Evolutionary conservation across 1,140 invertebrate species (phyloP).

Genomic region (Drosophila takahashii): DNA sequence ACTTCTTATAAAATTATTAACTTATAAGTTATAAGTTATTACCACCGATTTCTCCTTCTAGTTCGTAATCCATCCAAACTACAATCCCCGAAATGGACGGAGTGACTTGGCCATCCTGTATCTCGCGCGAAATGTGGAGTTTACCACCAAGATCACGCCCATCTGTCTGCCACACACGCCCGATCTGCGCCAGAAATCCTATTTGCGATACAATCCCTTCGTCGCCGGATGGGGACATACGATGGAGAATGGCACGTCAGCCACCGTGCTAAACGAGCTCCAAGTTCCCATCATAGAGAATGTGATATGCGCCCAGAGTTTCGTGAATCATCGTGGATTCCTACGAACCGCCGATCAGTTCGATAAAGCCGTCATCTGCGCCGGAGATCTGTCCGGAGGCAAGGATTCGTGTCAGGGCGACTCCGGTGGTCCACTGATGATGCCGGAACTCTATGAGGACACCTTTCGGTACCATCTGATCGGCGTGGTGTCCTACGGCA

Average conservation of each 20-base stretch:
- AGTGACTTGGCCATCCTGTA: slow-evolving; percentile 75
- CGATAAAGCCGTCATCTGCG: slow-evolving; percentile 89
- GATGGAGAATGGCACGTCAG: slow-evolving; percentile 86
- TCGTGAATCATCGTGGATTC: slow-evolving; percentile 85
- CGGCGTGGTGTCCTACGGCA: slow-evolving; percentile 90
- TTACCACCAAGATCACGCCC: slow-evolving; percentile 53
- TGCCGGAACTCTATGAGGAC: slow-evolving; percentile 66
- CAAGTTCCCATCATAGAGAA: slow-evolving; percentile 90
- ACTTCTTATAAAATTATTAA: too few species aligned
- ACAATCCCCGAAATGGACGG: slow-evolving; percentile 66
- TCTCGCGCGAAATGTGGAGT: slow-evolving; percentile 67
- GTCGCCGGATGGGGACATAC: slow-evolving; percentile 91
- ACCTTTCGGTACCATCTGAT: slow-evolving; percentile 86
- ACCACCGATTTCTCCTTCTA: slow-evolving; percentile 1
- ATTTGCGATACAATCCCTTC: slow-evolving; percentile 86
- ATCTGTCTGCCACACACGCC: slow-evolving; percentile 65
- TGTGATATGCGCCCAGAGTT: slow-evolving; percentile 87
- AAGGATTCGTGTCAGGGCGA: slow-evolving; percentile 94
- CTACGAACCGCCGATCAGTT: slow-evolving; percentile 85
- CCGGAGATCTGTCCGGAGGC: slow-evolving; percentile 89
- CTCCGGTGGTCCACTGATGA: slow-evolving; percentile 93
- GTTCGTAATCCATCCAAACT: slow-evolving; percentile 59
- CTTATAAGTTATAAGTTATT: too few species aligned
- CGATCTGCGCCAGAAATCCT: slow-evolving; percentile 52
- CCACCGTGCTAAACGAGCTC: slow-evolving; percentile 88